phyloP scores from a whole-genome alignment of 2,888 invertebrate genomes.

The Laothoe populi region DNA sequence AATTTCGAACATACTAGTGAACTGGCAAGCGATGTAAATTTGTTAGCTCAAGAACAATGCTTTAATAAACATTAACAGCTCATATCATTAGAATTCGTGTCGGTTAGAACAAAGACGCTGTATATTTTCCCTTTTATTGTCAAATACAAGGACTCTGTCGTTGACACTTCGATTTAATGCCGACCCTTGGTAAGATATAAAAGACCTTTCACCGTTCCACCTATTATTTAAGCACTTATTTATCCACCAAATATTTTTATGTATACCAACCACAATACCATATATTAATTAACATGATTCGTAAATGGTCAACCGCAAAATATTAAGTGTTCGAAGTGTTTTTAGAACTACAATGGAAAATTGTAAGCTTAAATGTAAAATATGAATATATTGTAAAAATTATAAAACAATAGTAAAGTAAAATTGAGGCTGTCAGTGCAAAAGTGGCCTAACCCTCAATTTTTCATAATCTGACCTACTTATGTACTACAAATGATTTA shows the following conservation, averaged over 20 bases:
- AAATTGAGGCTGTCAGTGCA: too few relatives aligned
- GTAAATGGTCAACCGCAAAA: neutral
- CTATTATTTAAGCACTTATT: constrained; percentile 55
- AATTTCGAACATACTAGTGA: neutral
- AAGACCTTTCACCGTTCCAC: constrained; percentile 67
- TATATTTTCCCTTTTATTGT: constrained; percentile 73
- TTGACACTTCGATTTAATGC: constrained; percentile 80
- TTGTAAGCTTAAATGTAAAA: too few relatives aligned
- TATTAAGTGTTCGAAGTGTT: neutral
- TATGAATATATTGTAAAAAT: too few relatives aligned
- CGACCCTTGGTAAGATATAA: constrained; percentile 74
- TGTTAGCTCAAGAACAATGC: constrained; percentile 2
- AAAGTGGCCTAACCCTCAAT: too few relatives aligned
- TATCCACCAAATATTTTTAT: neutral
- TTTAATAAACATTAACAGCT: constrained; percentile 32
- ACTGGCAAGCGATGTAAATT: neutral
- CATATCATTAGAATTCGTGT: constrained; percentile 36
- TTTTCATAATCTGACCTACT: too few relatives aligned
- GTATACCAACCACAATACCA: neutral
- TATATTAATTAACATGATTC: neutral
- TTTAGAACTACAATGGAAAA: neutral
- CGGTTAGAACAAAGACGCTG: constrained; percentile 65
- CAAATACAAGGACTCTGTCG: constrained; percentile 69
- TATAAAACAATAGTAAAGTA: too few relatives aligned
- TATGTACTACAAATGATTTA: too few relatives aligned